Evolutionary conservation across 2,888 invertebrate genomes (phyloP).

Genomic region (Melikaiella ostensackeni): DNA sequence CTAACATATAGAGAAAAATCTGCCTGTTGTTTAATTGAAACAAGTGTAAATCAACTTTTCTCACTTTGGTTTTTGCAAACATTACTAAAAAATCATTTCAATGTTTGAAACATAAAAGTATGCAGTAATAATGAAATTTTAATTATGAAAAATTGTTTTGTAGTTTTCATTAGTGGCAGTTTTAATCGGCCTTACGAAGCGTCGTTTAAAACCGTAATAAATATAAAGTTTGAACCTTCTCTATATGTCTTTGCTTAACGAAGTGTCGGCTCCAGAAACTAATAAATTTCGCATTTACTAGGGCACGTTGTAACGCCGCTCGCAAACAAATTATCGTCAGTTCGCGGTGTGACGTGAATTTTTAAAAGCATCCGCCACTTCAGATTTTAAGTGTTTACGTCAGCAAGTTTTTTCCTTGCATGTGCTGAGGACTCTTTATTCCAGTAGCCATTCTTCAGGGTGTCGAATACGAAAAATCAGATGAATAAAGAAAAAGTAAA

Average conservation of each 20-base stretch:
- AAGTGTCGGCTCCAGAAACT: conserved; percentile 45
- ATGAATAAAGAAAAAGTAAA: no score
- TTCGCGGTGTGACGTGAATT: conserved; percentile 41
- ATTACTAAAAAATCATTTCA: no score
- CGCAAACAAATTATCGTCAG: conserved; percentile 45
- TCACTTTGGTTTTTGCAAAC: no score
- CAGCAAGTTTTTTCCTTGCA: conserved; percentile 9
- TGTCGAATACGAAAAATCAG: no score
- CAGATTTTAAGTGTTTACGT: conserved; percentile 40
- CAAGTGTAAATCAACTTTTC: no score
- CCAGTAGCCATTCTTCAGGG: no score
- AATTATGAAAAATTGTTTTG: background rate
- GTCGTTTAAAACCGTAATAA: conserved; percentile 1
- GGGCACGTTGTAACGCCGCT: conserved; percentile 38
- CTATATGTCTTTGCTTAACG: conserved; percentile 43
- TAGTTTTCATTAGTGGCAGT: background rate
- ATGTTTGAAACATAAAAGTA: no score
- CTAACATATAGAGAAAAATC: no score
- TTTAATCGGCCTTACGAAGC: background rate
- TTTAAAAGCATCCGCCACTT: conserved; percentile 37
- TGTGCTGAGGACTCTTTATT: background rate
- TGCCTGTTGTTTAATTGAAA: no score
- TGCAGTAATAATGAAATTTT: no score
- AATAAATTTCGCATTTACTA: conserved; percentile 47
- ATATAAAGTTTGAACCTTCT: conserved; percentile 31